phyloP scores from a whole-genome alignment of 2,113 vertebrate genomes.

The Spilogale gracilis region DNA sequence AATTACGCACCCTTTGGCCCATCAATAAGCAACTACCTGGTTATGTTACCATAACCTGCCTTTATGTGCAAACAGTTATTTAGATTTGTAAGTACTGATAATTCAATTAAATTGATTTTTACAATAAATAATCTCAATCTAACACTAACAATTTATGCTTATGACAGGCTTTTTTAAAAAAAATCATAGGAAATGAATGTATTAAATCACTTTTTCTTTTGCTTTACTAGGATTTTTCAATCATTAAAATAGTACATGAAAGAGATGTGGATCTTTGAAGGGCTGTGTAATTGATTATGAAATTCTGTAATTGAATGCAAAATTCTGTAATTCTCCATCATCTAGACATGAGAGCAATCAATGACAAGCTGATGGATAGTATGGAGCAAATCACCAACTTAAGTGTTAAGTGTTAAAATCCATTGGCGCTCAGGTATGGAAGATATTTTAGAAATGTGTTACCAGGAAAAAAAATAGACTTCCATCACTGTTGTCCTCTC shows the following conservation, averaged over 20 bases:
- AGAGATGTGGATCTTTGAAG: background rate
- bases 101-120: slow-evolving; percentile 52
- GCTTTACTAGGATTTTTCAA: slow-evolving; percentile 14
- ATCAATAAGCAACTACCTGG: slow-evolving; percentile 16
- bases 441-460: background rate
- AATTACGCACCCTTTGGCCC: background rate
- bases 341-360: slow-evolving; percentile 37
- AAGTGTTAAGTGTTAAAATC: background rate
- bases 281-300: slow-evolving; percentile 47
- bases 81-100: slow-evolving; percentile 55
- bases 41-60: slow-evolving; percentile 25
- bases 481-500: background rate
- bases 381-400: background rate
- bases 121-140: slow-evolving; percentile 34
- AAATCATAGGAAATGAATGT: background rate
- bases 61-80: slow-evolving; percentile 2
- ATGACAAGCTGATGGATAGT: background rate
- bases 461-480: background rate
- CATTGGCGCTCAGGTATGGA: background rate
- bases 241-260: slow-evolving; percentile 63
- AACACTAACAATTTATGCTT: background rate
- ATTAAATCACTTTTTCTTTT: slow-evolving; percentile 3
- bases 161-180: background rate
- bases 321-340: slow-evolving; percentile 21
- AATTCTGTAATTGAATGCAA: slow-evolving; percentile 48